Evolutionary conservation across 2,888 invertebrate species (phyloP).

Genomic region (Ophion obscuratus): DNA sequence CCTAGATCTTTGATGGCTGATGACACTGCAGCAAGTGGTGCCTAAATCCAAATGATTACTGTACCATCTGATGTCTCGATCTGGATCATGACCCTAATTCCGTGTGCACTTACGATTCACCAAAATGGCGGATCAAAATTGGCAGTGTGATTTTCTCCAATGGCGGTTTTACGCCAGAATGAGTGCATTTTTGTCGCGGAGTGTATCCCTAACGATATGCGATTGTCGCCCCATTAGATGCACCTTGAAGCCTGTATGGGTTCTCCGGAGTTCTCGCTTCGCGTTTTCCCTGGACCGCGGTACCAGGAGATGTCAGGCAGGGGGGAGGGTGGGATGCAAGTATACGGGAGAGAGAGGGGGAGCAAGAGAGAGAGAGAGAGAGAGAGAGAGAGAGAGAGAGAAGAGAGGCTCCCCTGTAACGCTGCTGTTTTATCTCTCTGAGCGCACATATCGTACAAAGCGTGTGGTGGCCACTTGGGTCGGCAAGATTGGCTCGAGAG

Average conservation of each 20-base stretch:
- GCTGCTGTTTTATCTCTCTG: conserved; percentile 55
- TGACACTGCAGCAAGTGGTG: too few relatives aligned
- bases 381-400: conserved; percentile 43
- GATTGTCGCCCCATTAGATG: conserved; percentile 82
- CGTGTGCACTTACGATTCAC: neutral
- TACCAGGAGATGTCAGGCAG: conserved; percentile 37
- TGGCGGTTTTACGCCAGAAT: neutral
- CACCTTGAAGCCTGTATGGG: conserved; percentile 77
- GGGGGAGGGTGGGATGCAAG: conserved; percentile 9
- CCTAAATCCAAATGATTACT: too few relatives aligned
- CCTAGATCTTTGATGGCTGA: too few relatives aligned
- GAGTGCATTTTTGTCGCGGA: conserved; percentile 69
- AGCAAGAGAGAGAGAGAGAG: conserved; percentile 35
- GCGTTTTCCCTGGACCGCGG: conserved; percentile 60
- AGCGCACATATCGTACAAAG: conserved; percentile 34
- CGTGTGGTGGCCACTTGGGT: conserved; percentile 45
- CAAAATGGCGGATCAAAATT: neutral
- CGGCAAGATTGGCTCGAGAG: conserved; percentile 42
- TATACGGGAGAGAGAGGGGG: conserved; percentile 48
- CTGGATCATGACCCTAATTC: neutral
- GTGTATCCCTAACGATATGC: conserved; percentile 81
- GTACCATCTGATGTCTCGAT: too few relatives aligned
- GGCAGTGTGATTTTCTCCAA: neutral
- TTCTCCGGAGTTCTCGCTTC: conserved; percentile 75
- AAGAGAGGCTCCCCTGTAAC: conserved; percentile 44